These are phyloP conservation scores for Ethmia dodecea DNA, from an alignment of 2,888 invertebrate species.

Conservation along the genomic window DNA sequence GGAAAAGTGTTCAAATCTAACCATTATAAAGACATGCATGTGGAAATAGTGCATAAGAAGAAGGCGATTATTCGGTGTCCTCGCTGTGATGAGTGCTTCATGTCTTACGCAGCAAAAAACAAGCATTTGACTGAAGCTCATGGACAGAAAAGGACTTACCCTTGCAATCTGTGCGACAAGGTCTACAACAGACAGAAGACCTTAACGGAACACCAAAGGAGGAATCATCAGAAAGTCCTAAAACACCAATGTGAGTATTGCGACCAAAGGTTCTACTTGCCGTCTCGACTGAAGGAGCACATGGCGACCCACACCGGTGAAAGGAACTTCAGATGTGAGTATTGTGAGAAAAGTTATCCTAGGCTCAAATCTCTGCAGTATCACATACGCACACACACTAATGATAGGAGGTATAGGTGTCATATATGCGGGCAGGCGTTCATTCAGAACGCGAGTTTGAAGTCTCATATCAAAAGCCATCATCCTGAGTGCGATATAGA, in stretches of 20 bases:
- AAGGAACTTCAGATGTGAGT: conserved; percentile 74
- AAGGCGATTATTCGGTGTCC: conserved; percentile 64
- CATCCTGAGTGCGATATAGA: conserved; percentile 69
- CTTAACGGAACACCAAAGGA: conserved; percentile 57
- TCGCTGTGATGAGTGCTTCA: conserved; percentile 63
- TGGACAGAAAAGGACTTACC: conserved; percentile 60
- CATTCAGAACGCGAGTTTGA: conserved; percentile 77
- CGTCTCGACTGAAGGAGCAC: conserved; percentile 64
- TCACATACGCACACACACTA: conserved; percentile 78
- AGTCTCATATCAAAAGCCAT: conserved; percentile 77
- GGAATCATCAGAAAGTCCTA: conserved; percentile 64
- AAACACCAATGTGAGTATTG: conserved; percentile 76
- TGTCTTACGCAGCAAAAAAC: conserved; percentile 63
- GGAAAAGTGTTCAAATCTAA: conserved; percentile 67
- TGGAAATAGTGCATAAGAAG: conserved; percentile 64
- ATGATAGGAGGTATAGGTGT: conserved; percentile 76
- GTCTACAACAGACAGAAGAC: conserved; percentile 66
- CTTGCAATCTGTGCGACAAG: conserved; percentile 65
- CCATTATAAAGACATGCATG: conserved; percentile 67
- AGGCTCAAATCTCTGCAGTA: conserved; percentile 77
- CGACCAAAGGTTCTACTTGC: conserved; percentile 69
- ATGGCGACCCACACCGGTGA: conserved; percentile 75
- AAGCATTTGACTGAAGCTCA: conserved; percentile 63
- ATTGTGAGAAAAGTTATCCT: conserved; percentile 79
- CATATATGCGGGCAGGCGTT: conserved; percentile 76